Conservation (phyloP, 2,797 vertebrate species). For the Propithecus deckenii region DNA sequence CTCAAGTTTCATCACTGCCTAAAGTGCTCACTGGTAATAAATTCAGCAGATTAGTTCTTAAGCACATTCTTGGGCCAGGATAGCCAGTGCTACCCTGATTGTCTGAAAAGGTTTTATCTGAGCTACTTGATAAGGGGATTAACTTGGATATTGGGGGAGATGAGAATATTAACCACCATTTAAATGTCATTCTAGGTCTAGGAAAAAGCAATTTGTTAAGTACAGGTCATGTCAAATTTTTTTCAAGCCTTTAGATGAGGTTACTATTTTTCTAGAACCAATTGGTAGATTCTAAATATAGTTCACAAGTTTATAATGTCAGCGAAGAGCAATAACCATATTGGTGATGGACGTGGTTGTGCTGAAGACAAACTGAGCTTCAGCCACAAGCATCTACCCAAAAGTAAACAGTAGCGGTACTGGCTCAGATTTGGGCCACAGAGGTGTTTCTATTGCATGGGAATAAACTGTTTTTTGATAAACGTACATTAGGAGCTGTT, state of each 20-base stretch:
- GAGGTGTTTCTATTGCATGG: not conserved
- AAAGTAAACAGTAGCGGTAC: not conserved
- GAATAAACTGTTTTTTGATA: not conserved
- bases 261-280: slow-evolving; percentile 29
- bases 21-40: slow-evolving; percentile 21
- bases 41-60: slow-evolving; percentile 41
- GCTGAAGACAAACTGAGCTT: not conserved
- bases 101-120: slow-evolving; percentile 48
- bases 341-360: not conserved
- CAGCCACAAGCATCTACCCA: not conserved
- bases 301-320: slow-evolving; percentile 18
- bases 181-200: slow-evolving; percentile 17
- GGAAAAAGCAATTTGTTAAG: slow-evolving; percentile 39
- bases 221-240: not conserved
- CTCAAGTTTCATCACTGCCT: not conserved
- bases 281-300: not conserved
- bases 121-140: slow-evolving; percentile 40
- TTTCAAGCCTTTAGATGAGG: not conserved
- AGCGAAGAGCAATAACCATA: not conserved
- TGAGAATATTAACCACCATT: slow-evolving; percentile 8
- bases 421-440: not conserved
- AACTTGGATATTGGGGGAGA: not conserved
- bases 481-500: not conserved
- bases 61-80: not conserved
- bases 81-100: not conserved